phyloP scores from a whole-genome alignment of 2,797 vertebrate species.

The Falco naumanni region DNA sequence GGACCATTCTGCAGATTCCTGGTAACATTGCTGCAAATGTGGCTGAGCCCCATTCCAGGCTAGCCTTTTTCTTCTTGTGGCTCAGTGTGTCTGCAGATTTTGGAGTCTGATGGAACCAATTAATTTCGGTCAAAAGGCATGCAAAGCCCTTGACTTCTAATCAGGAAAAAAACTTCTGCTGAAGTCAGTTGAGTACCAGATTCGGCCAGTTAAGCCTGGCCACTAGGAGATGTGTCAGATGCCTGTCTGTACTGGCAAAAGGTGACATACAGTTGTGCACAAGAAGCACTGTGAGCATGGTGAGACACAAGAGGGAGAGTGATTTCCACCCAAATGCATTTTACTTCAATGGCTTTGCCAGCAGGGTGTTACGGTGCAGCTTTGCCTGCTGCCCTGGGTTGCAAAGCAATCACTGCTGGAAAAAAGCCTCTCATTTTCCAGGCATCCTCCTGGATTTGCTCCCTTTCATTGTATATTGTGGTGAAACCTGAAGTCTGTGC shows the following conservation, averaged over 20 bases:
- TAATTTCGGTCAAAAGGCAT: neutral
- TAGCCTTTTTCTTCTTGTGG: neutral
- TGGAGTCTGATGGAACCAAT: neutral
- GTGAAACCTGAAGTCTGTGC: neutral
- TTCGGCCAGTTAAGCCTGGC: neutral
- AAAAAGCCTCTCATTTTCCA: neutral
- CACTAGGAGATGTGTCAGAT: neutral
- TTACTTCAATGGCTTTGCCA: conserved; percentile 50
- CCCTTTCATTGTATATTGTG: neutral
- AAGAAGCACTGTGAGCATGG: neutral
- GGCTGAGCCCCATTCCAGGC: neutral
- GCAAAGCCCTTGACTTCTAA: neutral
- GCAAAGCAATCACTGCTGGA: conserved; percentile 18
- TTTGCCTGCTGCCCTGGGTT: conserved; percentile 39
- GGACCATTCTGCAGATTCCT: neutral
- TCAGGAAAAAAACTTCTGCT: neutral
- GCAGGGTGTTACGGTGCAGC: conserved; percentile 27
- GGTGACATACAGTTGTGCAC: neutral
- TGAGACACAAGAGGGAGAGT: neutral
- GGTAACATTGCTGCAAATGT: accelerated
- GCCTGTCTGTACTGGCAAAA: conserved; percentile 19
- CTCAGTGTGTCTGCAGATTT: neutral
- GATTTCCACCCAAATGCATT: conserved; percentile 18
- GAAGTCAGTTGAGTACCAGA: neutral
- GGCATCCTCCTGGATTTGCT: neutral